phyloP scores from a whole-genome alignment of 2,797 vertebrate genomes.

The Manis crassicaudata region DNA sequence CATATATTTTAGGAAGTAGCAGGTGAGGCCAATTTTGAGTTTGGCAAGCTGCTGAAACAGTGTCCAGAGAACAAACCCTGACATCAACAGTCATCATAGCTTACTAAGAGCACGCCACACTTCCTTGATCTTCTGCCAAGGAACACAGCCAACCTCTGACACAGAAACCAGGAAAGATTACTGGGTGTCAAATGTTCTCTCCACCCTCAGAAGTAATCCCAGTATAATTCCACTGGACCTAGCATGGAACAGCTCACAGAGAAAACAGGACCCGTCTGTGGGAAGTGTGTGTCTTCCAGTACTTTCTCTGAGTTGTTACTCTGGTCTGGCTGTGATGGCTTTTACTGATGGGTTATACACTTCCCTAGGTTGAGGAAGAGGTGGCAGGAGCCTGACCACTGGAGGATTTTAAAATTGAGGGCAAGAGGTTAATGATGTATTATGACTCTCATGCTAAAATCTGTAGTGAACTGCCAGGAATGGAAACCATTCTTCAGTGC shows the following conservation, averaged over 20 bases:
- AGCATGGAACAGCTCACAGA: background rate
- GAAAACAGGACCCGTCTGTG: background rate
- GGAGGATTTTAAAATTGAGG: background rate
- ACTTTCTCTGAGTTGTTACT: background rate
- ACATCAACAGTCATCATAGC: conserved; percentile 8
- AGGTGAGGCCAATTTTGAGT: background rate
- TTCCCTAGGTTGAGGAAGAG: background rate
- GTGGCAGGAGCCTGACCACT: background rate
- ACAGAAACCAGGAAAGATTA: background rate
- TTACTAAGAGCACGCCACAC: background rate
- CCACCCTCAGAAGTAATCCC: background rate
- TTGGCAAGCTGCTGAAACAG: background rate
- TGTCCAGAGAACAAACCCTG: background rate
- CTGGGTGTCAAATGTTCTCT: background rate
- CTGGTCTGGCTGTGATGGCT: background rate
- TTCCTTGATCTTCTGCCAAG: conserved; percentile 52
- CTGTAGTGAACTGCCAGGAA: background rate
- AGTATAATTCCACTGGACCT: background rate
- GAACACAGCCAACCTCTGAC: background rate
- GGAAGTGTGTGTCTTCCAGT: background rate
- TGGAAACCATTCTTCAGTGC: background rate
- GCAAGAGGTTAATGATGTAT: background rate
- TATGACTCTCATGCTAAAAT: background rate
- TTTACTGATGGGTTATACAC: background rate
- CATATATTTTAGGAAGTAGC: conserved; percentile 23